A percentile compares a stretch with the other conserved stretches of the same genome.
Conservation (phyloP, 2,888 invertebrate genomes). For the Suillia variegata region DNA sequence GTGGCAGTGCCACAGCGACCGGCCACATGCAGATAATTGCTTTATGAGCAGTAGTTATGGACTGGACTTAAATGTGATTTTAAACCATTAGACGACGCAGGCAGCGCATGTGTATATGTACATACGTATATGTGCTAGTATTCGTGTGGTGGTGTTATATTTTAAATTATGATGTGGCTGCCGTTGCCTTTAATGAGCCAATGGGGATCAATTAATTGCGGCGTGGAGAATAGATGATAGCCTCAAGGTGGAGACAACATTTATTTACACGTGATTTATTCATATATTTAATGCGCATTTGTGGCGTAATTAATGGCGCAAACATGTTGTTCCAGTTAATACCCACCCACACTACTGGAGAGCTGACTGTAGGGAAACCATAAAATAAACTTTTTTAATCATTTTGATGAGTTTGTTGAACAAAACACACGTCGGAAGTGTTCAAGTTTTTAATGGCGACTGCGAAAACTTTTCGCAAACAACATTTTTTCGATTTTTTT, state of each 20-base stretch:
- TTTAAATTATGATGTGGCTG: constrained; percentile 24
- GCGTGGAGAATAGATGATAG: too few relatives aligned
- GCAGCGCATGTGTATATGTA: constrained; percentile 9
- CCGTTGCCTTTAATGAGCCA: constrained; percentile 21
- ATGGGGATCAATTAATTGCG: constrained; percentile 29
- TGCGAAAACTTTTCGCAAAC: constrained; percentile 11
- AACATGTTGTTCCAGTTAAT: too few relatives aligned
- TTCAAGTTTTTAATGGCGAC: constrained; percentile 25
- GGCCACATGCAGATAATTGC: constrained; percentile 60
- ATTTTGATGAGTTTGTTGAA: constrained; percentile 11
- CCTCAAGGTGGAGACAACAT: constrained; percentile 16
- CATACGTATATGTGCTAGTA: neutral
- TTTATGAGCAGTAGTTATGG: constrained; percentile 57
- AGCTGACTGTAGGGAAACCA: constrained; percentile 3
- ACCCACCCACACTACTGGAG: too few relatives aligned
- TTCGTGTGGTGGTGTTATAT: neutral
- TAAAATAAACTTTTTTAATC: constrained; percentile 23
- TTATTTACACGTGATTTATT: constrained; percentile 15
- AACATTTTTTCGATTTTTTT: constrained; percentile 1
- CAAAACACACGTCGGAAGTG: constrained; percentile 24
- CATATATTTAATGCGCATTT: constrained; percentile 8
- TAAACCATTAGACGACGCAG: constrained; percentile 20
- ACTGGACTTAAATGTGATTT: constrained; percentile 54
- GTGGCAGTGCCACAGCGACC: neutral
- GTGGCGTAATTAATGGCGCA: neutral